Evolutionary conservation across 2,113 vertebrate species (phyloP), one percentile per base, ranked within the genome.

Genomic region (Percina caprodes): DNA sequence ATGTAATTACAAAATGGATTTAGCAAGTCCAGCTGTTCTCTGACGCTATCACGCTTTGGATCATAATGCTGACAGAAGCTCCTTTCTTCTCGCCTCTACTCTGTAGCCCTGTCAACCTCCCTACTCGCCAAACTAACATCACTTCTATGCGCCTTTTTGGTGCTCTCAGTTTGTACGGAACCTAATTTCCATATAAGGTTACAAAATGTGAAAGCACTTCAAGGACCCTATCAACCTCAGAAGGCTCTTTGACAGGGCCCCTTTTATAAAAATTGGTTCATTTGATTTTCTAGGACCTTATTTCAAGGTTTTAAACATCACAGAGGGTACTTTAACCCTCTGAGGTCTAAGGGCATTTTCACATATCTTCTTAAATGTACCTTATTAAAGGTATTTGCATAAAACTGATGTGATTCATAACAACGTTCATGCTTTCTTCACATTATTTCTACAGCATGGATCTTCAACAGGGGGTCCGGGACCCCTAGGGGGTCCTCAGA

Each of bases 221-320:
- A 65, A 52, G 35, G 45, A 72, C 33, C 8, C 18, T 3, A 13
- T 49, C 69, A 61, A 45, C 24, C 23, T 45, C n/a, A 18, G 30
- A 39, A 26, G 19, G 13, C 8, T 70, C 18, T 49, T 69, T 16
- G 19, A 62, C 26, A 39, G 80, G 35, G 42, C 3, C 48, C 1
- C 42, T 67, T 71, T 60, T 45, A 11, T 42, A 11, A 42, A 42
- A 42, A 10, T 1, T 1, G 15, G 11, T 23, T n/a, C 4, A 63
- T 58, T 59, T 76, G 49, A 77, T 77, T 52, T 74, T 39, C 9
- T 33, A 48, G 21, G 30, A 33, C 9, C 12, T 65, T 42, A 8
- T 33, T 7, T 54, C 21, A 51, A 69, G 45, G 23, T 33, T 79
- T 71, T 10, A 48, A 26, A 62, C 67, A 61, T 66, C 26, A 46